phyloP scores from a whole-genome alignment of 2,888 invertebrate genomes.

The Xestia xanthographa region DNA sequence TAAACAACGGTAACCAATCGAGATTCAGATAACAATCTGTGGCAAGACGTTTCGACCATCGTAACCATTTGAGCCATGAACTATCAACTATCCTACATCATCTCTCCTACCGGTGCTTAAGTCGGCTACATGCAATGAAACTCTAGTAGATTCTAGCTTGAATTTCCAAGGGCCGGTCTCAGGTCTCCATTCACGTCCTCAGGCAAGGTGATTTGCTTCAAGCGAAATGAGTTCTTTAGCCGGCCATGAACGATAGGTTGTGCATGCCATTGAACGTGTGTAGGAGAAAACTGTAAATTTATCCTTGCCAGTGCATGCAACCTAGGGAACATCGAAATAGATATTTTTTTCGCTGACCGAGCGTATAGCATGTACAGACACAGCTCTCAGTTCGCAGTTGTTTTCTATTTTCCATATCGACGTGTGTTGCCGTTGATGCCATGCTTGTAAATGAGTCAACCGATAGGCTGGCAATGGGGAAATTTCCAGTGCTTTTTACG shows the following conservation, averaged over 20 bases:
- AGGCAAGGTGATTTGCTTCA: background rate
- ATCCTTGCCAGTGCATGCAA: background rate
- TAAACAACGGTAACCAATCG: constrained; percentile 26
- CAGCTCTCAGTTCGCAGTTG: no score
- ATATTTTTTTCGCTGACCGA: background rate
- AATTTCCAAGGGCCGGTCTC: background rate
- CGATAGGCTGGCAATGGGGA: no score
- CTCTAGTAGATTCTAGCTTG: background rate
- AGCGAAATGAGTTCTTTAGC: background rate
- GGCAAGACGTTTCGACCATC: background rate
- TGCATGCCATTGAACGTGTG: background rate
- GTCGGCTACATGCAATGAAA: constrained; percentile 15
- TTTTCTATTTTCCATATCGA: no score
- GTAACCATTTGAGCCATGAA: background rate
- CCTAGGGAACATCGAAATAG: background rate
- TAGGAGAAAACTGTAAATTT: background rate
- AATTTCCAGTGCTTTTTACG: no score
- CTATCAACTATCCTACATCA: background rate
- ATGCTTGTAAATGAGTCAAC: no score
- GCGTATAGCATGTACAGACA: no score
- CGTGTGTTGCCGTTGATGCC: no score
- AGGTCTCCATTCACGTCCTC: background rate
- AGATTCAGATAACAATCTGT: constrained; percentile 19
- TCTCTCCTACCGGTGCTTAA: background rate
- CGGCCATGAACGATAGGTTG: background rate